Base-by-base conservation (phyloP, 2,113 vertebrate species). In the Poeciliopsis retropinna region DNA sequence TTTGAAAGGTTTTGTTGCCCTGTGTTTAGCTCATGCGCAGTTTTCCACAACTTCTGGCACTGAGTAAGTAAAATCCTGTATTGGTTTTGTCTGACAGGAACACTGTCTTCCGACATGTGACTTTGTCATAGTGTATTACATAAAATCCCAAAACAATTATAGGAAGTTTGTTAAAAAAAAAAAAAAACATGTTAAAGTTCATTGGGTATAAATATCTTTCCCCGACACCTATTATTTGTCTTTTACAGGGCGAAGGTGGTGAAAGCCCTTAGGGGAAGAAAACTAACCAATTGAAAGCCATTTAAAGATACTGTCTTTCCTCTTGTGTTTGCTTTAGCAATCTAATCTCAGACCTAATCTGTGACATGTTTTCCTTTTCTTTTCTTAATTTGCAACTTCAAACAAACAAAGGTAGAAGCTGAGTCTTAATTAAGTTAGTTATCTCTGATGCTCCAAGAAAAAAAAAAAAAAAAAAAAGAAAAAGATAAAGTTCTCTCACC, bases 391-490 rank as follows among this genome's bases (percentile, higher is more conserved):
- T 93, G 86, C 89, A 80, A 84, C 72, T 88, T 93, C 88, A 93
- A 90, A 89, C 83, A 81, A 79, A 89, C 77, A 82, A 86, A 88
- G 85, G 73, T 85, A 87, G 81, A 86, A 85, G 87, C 80, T 89
- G 81, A 85, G 81, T 84, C 93, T 88, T 94, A 94, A 94, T 94
- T 92, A 92, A 86, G 90, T 95, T 94, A 92, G 91, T 90, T 94
- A 94, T 94, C 94, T 93, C 64, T 86, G 76, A 77, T 75, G 89
- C 82, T 19, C 51, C 25, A 10, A 57, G 34, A 2, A 2, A 11
- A 11, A 47, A 47, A 47, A 29, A 86, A 92, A 3, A 31, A 31
- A 31, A 88, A 91, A 90, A 3, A 44, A 3, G 22, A 85, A 92
- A 88, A 91, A 90, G 92, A 92, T 92, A 90, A 88, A 88, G 89